A percentile compares a stretch with the other conserved stretches of the same genome.
Evolutionary conservation across 1,140 invertebrate species (phyloP).

Genomic region (Ylistrum balloti): DNA sequence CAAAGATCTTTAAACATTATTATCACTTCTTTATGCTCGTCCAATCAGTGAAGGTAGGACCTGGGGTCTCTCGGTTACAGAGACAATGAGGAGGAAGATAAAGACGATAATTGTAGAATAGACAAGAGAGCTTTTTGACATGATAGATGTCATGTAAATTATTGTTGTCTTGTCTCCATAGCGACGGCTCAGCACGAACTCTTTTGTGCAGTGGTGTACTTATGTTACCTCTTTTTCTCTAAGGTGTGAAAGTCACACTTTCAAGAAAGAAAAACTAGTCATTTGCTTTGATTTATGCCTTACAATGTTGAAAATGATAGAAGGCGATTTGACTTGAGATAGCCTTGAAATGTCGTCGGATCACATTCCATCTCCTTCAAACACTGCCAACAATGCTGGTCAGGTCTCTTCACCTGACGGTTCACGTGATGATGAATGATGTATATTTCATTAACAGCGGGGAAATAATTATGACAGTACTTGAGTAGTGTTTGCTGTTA

Average conservation of each 20-base stretch:
- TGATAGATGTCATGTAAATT: constrained; percentile 20
- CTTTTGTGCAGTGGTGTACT: neutral
- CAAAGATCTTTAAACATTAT: neutral
- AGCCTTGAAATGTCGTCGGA: constrained; percentile 15
- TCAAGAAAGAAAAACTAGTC: neutral
- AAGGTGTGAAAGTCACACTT: neutral
- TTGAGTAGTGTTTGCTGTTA: neutral
- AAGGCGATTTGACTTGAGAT: neutral
- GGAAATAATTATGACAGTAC: neutral
- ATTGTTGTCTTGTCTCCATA: neutral
- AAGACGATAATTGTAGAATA: neutral
- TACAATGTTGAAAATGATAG: neutral
- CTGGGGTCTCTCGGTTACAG: neutral
- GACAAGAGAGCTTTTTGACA: neutral
- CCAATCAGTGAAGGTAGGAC: neutral
- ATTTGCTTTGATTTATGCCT: neutral
- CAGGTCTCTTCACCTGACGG: neutral
- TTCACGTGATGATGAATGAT: neutral
- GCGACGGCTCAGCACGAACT: neutral
- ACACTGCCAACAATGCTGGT: neutral
- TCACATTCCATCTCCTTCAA: neutral
- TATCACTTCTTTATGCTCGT: neutral
- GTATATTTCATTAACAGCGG: neutral
- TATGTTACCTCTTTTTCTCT: neutral
- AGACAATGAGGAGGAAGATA: constrained; percentile 3